A percentile compares a stretch with the other conserved stretches of the same genome.
Evolutionary conservation across 53 echinoderm and acorn worm species (phyloP).

Genomic region (Patiria pectinifera): DNA sequence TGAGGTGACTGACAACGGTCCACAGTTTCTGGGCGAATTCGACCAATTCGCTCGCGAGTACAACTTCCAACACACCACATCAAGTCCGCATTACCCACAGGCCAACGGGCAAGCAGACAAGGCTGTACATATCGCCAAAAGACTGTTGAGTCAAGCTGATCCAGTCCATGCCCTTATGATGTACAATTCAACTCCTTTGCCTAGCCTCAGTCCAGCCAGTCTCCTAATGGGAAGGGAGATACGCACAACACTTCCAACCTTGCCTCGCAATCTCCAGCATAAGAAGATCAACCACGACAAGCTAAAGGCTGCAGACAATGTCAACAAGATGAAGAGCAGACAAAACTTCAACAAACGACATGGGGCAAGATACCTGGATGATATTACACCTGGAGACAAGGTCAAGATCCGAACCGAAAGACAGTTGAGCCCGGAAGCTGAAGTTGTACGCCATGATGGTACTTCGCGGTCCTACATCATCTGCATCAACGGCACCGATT

Average conservation of each 20-base stretch:
- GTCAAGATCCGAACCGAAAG: not conserved
- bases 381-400: not conserved
- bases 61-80: constrained; percentile 52
- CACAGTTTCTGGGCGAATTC: constrained; percentile 61
- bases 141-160: constrained; percentile 40
- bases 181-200: constrained; percentile 9
- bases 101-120: too few relatives aligned
- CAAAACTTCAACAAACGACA: too few relatives aligned
- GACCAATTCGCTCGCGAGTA: too few relatives aligned
- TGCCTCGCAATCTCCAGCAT: not conserved
- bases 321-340: not conserved
- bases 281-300: not conserved
- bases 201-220: constrained; percentile 3
- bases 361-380: not conserved
- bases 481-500: too few relatives aligned
- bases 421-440: constrained; percentile 11
- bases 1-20: constrained; percentile 30
- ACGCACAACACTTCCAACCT: constrained; percentile 20
- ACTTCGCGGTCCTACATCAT: too few relatives aligned
- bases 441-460: too few relatives aligned
- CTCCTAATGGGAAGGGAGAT: constrained; percentile 25
- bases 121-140: too few relatives aligned
- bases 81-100: constrained; percentile 58
- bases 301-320: not conserved
- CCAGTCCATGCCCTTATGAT: constrained; percentile 18